Base-by-base conservation (phyloP, 2,888 invertebrate genomes). In the Microctonus brassicae region DNA sequence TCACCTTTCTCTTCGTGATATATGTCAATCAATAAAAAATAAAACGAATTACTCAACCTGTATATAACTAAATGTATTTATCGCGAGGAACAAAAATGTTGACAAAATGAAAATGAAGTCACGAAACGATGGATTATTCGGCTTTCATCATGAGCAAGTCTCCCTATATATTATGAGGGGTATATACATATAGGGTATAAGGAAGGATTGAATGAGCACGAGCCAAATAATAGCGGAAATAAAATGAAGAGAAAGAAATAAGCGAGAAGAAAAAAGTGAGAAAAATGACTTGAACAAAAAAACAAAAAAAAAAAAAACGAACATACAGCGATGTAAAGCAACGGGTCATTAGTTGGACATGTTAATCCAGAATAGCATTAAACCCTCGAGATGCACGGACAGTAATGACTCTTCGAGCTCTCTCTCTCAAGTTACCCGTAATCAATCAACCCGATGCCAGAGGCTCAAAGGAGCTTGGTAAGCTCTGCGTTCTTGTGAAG, bases 291-390 rank as follows among this genome's bases (percentile, higher is more conserved):
- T n/a, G n/a, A n/a, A n/a, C n/a, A n/a, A n/a, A n/a, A n/a, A n/a
- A 63, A 57, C 39, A 60, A 26, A 24, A 47, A 69, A 69, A 60
- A 58, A 57, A 60, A 47, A 65, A 73, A 53, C 11, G 72, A 58
- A 72, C 39, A 34, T 39, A 58, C 22, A 34, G 42, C 47, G 39
- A 53, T 7, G 7, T 26, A 63, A 74, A 69, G 73, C 58, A 65
- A 77, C 69, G 76, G 74, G 78, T 80, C 80, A 78, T 81, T 80
- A 81, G 78, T 76, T 76, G 73, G 79, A 80, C 78, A 80, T 80
- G 79, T 78, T 80, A 81, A 81, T 81, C 80, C 76, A 61, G 72
- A 76, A 77, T 78, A 80, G 79, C 79, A 79, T 79, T 81, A 78
- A 77, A 77, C 70, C 72, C 69, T 69, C 64, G 72, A 57, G 70